These are phyloP conservation scores for Drosophila birchii DNA, from an alignment of 2,888 invertebrate genomes.

Conservation along the genomic window DNA sequence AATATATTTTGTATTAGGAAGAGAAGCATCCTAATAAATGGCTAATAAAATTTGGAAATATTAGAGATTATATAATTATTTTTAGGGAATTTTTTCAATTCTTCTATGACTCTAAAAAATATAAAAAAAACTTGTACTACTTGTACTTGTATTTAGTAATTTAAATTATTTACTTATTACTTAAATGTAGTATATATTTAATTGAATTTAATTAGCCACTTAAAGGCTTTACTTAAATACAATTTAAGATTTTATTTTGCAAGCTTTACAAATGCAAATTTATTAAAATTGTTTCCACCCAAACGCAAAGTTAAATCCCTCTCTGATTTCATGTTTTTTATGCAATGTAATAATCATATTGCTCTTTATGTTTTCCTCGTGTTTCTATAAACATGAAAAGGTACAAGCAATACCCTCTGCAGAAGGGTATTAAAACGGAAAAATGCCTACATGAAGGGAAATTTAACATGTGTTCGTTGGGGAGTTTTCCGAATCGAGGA, in stretches of 20 bases:
- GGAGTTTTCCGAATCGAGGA: neutral
- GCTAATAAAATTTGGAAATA: no score
- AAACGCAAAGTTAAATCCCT: neutral
- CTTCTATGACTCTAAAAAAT: neutral
- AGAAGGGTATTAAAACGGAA: constrained; percentile 11
- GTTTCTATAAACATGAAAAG: neutral
- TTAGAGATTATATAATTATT: neutral
- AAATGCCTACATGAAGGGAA: constrained; percentile 40
- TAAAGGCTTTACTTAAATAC: no score
- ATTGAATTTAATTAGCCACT: no score
- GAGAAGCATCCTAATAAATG: no score
- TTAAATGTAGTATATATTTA: no score
- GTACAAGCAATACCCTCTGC: neutral
- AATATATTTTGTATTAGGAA: neutral
- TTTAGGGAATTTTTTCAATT: neutral
- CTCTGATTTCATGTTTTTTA: neutral
- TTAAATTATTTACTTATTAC: no score
- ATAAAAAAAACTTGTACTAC: neutral
- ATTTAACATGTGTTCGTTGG: constrained; percentile 66
- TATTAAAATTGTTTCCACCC: neutral
- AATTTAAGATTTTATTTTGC: no score
- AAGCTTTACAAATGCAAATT: neutral
- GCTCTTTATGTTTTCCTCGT: neutral
- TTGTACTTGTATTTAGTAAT: no score
- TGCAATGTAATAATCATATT: neutral